phyloP scores from a whole-genome alignment of 2,888 invertebrate genomes.

The Venusia cambrica region DNA sequence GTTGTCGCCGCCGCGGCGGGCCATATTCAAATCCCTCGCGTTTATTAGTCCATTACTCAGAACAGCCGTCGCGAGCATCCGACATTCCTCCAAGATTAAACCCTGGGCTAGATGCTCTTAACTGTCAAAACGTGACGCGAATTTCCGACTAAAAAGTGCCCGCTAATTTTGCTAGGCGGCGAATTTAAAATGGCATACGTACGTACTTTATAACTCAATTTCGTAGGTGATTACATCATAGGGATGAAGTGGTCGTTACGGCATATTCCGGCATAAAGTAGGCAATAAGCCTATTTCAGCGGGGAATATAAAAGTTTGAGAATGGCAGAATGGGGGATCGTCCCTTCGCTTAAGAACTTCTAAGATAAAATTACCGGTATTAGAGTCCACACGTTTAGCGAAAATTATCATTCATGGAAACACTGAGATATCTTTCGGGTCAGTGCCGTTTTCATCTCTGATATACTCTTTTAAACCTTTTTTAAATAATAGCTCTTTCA shows the following conservation, averaged over 20 bases:
- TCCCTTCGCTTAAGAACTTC: too few relatives aligned
- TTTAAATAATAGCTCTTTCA: too few relatives aligned
- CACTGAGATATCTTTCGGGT: too few relatives aligned
- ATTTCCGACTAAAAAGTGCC: constrained; percentile 52
- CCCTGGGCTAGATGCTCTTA: constrained; percentile 44
- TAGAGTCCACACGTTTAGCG: too few relatives aligned
- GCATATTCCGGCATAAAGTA: constrained; percentile 21
- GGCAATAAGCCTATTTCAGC: constrained; percentile 15
- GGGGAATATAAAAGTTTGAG: constrained; percentile 11
- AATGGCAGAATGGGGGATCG: background rate
- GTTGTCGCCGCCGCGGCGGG: constrained; percentile 52
- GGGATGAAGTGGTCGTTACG: constrained; percentile 25
- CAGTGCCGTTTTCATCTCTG: too few relatives aligned
- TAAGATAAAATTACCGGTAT: too few relatives aligned
- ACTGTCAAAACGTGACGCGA: constrained; percentile 58
- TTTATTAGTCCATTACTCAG: constrained; percentile 72
- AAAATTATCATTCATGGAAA: too few relatives aligned
- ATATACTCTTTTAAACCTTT: too few relatives aligned
- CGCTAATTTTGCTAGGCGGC: constrained; percentile 53
- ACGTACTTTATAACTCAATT: constrained; percentile 54
- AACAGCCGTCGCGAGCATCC: constrained; percentile 57
- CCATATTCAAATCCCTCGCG: constrained; percentile 60
- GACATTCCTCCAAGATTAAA: constrained; percentile 70
- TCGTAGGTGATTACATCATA: constrained; percentile 37
- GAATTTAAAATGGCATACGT: constrained; percentile 50